Evolutionary conservation across 2,113 vertebrate species (phyloP).

Genomic region (Psilopsiagon aymara): DNA sequence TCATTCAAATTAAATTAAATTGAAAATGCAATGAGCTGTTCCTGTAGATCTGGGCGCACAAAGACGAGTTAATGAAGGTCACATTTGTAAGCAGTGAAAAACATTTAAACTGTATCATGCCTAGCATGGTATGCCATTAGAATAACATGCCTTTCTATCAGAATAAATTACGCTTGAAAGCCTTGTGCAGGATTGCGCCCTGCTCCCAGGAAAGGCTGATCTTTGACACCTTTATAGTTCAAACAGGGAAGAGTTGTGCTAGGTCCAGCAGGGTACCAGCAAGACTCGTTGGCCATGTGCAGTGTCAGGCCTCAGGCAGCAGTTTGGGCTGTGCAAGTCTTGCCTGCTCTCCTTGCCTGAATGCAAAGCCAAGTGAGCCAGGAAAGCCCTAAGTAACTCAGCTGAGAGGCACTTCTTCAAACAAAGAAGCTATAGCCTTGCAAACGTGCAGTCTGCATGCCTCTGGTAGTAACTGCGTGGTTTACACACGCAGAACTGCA

Average conservation of each 20-base stretch:
- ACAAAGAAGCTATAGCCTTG: neutral
- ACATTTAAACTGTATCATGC: conserved; percentile 9
- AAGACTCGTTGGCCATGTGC: neutral
- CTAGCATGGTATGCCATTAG: neutral
- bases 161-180: neutral
- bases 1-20: conserved; percentile 79
- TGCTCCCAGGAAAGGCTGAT: neutral
- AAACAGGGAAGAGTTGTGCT: neutral
- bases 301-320: neutral
- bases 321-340: neutral
- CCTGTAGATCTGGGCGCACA: conserved; percentile 29
- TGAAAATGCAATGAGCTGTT: conserved; percentile 72
- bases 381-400: neutral
- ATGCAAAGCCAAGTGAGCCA: neutral
- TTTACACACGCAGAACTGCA: neutral
- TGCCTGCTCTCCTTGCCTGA: neutral
- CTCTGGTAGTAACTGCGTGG: neutral
- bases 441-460: neutral
- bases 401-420: neutral
- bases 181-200: neutral
- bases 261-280: neutral
- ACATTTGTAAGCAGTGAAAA: conserved; percentile 53
- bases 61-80: conserved; percentile 61
- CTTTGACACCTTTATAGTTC: neutral
- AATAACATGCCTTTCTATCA: neutral